Evolutionary conservation across 2,797 vertebrate species (phyloP).

Genomic region (Sebastes glaucus): DNA sequence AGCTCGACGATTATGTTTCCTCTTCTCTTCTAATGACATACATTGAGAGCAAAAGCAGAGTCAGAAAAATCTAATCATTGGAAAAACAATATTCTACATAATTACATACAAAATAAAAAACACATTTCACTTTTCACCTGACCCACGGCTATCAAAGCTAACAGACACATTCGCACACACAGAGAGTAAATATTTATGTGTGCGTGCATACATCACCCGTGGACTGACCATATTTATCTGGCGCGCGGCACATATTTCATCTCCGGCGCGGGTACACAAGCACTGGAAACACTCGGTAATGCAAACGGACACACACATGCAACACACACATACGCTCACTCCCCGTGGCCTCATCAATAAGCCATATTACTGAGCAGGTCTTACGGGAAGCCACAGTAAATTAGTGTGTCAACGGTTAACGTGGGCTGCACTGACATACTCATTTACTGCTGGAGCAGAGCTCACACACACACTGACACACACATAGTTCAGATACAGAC

Average conservation of each 20-base stretch:
- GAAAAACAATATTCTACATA: background rate
- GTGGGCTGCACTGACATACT: constrained; percentile 63
- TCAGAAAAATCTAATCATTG: background rate
- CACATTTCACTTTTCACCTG: background rate
- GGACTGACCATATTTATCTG: constrained; percentile 44
- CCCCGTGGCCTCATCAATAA: constrained; percentile 72
- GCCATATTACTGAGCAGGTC: constrained; percentile 66
- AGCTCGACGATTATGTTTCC: background rate
- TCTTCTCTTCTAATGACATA: background rate
- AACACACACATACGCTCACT: constrained; percentile 19
- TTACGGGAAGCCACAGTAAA: constrained; percentile 73
- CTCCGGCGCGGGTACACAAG: background rate
- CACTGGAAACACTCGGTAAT: constrained; percentile 40
- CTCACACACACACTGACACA: constrained; percentile 4
- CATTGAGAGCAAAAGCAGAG: background rate
- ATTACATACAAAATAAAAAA: background rate
- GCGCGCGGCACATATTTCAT: constrained; percentile 45
- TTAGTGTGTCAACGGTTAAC: constrained; percentile 76
- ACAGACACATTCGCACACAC: constrained; percentile 8
- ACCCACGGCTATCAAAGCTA: background rate
- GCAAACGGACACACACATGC: constrained; percentile 31
- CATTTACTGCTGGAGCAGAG: constrained; percentile 58
- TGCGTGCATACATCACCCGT: constrained; percentile 13
- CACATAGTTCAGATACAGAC: constrained; percentile 22
- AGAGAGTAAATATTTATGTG: constrained; percentile 40